phyloP scores from a whole-genome alignment of 1,140 invertebrate genomes.

The Micrasema longulum region DNA sequence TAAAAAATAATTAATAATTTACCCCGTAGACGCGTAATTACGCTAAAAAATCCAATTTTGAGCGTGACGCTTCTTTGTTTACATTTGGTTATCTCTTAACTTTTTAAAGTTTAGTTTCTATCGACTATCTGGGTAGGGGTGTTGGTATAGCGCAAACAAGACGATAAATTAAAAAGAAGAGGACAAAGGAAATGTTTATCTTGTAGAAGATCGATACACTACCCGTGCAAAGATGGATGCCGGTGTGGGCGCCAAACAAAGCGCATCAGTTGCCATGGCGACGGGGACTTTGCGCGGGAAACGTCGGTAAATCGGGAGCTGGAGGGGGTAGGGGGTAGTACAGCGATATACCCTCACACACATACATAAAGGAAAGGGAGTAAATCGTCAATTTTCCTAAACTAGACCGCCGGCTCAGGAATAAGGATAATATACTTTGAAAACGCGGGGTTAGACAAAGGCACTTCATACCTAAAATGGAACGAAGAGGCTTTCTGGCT shows the following conservation, averaged over 20 bases:
- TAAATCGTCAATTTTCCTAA: constrained; percentile 13
- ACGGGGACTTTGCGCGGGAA: constrained; percentile 26
- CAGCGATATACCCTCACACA: background rate
- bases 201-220: constrained; percentile 22
- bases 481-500: background rate
- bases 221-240: constrained; percentile 34
- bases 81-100: too few relatives aligned
- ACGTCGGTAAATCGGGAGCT: constrained; percentile 1
- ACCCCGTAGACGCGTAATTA: too few relatives aligned
- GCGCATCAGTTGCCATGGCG: constrained; percentile 25
- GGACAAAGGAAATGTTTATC: constrained; percentile 32
- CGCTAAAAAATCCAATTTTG: too few relatives aligned
- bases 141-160: background rate
- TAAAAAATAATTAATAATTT: too few relatives aligned
- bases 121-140: background rate
- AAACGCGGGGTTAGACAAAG: constrained; percentile 9
- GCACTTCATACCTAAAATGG: constrained; percentile 7
- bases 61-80: too few relatives aligned
- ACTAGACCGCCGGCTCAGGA: background rate
- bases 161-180: constrained; percentile 2
- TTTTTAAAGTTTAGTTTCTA: too few relatives aligned
- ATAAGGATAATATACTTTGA: background rate
- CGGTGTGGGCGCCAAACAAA: constrained; percentile 38
- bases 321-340: background rate
- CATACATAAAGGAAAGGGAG: too few relatives aligned